Evolutionary conservation across 2,113 vertebrate genomes (phyloP).

Genomic region (Epinephelus fuscoguttatus): DNA sequence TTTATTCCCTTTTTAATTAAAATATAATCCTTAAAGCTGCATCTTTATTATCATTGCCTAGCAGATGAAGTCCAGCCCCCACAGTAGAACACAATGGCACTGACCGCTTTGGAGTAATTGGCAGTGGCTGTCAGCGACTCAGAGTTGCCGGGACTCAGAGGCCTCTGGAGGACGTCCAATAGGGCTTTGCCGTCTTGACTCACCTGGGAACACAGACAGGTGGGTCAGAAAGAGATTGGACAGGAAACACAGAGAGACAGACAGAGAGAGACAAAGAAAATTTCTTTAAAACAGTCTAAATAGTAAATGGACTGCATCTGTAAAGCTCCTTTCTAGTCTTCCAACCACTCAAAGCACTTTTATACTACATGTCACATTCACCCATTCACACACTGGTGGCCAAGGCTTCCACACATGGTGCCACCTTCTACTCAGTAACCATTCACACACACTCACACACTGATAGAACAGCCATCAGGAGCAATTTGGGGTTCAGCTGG

Average conservation of each 20-base stretch:
- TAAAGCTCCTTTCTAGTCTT: no score
- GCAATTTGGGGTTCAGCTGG: no score
- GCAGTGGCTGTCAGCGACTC: constrained; percentile 97
- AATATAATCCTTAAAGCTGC: neutral
- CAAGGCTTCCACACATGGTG: no score
- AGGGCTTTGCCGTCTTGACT: constrained; percentile 98
- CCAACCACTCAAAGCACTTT: no score
- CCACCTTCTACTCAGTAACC: no score
- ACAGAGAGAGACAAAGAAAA: no score
- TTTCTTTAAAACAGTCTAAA: no score
- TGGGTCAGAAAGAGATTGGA: neutral
- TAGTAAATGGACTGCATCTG: no score
- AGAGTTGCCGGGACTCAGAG: constrained; percentile 94
- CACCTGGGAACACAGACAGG: constrained; percentile 84
- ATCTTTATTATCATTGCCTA: neutral
- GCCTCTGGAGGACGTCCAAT: constrained; percentile 95
- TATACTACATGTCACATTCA: no score
- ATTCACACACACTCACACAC: no score
- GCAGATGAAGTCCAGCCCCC: neutral
- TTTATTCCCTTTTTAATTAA: neutral
- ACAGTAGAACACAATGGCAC: constrained; percentile 9
- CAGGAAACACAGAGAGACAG: neutral
- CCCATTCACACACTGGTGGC: no score
- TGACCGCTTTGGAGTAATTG: constrained; percentile 97
- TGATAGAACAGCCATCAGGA: no score